Base-by-base conservation (phyloP, 2,113 vertebrate species). In the Miniopterus natalensis region DNA sequence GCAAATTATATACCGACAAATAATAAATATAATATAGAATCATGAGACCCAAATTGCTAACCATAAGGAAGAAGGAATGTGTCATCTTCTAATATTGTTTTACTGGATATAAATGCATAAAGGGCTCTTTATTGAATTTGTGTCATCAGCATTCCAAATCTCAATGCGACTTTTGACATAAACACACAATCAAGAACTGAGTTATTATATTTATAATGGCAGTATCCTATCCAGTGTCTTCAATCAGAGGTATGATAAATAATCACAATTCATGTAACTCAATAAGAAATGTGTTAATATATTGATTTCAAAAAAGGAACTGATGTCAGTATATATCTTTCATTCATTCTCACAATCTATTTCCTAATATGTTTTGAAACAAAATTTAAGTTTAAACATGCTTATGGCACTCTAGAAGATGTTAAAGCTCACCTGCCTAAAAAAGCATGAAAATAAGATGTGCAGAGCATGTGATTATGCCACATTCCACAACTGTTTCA, bases 101-200 rank as follows among this genome's bases (percentile, higher is more conserved):
- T 70, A 94, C 14, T 68, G 77, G 63, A 92, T 88, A 95, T 97
- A 94, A 97, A 88, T 92, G 86, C 96, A 94, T 57, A 31, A 95
- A 78, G 25, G 45, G 3, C 42, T 77, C 89, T 95, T 97, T 83
- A 95, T 95, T 95, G 15, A 45, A 96, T 97, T 92, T 97, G 10
- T 95, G 74, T 59, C 88, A 93, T 86, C 55, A 92, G 31, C 45
- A 92, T 94, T 96, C 93, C 86, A 70, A 94, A 71, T 89, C 87
- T 79, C 57, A 84, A 20, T 95, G 79, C 36, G 63, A 55, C 15
- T 81, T 97, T 96, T 94, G 92, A 87, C 20, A 96, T 86, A 40
- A 92, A 49, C 1, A 92, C 80, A 77, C 29, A 96, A 93, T 91
- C 55, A 90, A 84, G 61, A 92, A 74, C 13, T 75, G 78, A 81